Conservation (phyloP, 1,140 invertebrate species). For the Drosophila athabasca region DNA sequence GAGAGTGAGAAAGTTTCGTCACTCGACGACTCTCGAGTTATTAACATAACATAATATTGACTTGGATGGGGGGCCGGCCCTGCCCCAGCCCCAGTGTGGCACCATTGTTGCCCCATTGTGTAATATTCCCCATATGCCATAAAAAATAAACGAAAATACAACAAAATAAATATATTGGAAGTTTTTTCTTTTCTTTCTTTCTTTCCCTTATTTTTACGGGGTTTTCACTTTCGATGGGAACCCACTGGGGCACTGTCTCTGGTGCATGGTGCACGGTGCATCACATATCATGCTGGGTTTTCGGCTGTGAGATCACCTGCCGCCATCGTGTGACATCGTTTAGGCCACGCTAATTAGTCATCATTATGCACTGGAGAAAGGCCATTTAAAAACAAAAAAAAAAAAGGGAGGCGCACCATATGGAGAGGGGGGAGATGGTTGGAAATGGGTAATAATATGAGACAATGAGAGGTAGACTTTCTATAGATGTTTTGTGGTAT, state of each 20-base stretch:
- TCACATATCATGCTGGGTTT: constrained; percentile 15
- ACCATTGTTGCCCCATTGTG: constrained; percentile 52
- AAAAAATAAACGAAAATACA: constrained; percentile 28
- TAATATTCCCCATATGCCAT: constrained; percentile 43
- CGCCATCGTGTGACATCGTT: constrained; percentile 36
- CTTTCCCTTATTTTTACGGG: constrained; percentile 3
- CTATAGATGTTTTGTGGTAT: too few species aligned
- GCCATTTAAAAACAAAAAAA: background rate
- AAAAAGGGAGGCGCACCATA: background rate
- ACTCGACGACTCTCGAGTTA: constrained; percentile 30
- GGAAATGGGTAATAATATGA: background rate
- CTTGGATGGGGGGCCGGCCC: constrained; percentile 34
- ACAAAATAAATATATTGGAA: constrained; percentile 43
- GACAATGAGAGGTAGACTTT: too few species aligned
- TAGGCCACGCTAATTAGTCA: constrained; percentile 47
- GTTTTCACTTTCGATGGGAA: constrained; percentile 67
- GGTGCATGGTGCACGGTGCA: constrained; percentile 13
- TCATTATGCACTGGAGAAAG: constrained; percentile 41
- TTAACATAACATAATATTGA: constrained; percentile 66
- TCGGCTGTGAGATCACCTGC: constrained; percentile 44
- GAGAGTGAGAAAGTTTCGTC: constrained; percentile 46
- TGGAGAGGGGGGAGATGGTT: too few species aligned
- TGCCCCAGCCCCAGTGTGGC: background rate
- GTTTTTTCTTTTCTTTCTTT: constrained; percentile 24
- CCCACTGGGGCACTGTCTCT: background rate